Evolutionary conservation across 2,888 invertebrate species (phyloP), one percentile per base, ranked within the genome.

Genomic region (Congeria kusceri): DNA sequence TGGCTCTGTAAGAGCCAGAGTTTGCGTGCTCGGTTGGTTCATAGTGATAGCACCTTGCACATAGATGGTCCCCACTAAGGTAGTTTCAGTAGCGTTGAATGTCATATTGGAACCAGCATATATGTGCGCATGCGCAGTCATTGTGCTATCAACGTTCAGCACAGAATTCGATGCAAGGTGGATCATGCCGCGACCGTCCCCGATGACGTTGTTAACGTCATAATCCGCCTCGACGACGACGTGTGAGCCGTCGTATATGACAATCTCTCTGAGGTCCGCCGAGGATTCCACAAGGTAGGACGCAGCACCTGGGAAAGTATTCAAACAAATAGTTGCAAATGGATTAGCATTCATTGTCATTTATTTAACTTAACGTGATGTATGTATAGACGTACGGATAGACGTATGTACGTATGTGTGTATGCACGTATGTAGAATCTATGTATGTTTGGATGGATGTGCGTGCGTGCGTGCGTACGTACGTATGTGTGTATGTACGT

Each of bases 291-390:
- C 23, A 4, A 86, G 57, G 80, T 86, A 88, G 0, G 87, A 82
- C 39, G 85, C 87, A 23, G 76, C 86, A 15, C 88, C 88, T 87
- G 72, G 11, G 29, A 65, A 64, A 29, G 27, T 69, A 5, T 20
- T 47, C 5, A 23, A 53, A 53, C 5, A 53, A 53, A 53, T 23
- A 4, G 9, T 5, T 11, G 53, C 7, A 2, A 1, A 53, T n/a
- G n/a, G 25, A 23, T n/a, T n/a, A 53, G 9, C 25, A 53, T 53
- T 23, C n/a, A 23, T 53, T 53, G 25, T 25, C 23, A 25, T 11
- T 2, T 1, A 53, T 53, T 4, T 44, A n/a, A n/a, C 46, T 44
- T 53, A 4, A 53, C 13, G 53, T 9, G 23, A 53, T 53, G 20
- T 53, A 39, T 13, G 39, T 39, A 39, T 39, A 9, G n/a, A n/a